Conservation (phyloP, 2,113 vertebrate genomes). For the Choloepus hoffmanni region DNA sequence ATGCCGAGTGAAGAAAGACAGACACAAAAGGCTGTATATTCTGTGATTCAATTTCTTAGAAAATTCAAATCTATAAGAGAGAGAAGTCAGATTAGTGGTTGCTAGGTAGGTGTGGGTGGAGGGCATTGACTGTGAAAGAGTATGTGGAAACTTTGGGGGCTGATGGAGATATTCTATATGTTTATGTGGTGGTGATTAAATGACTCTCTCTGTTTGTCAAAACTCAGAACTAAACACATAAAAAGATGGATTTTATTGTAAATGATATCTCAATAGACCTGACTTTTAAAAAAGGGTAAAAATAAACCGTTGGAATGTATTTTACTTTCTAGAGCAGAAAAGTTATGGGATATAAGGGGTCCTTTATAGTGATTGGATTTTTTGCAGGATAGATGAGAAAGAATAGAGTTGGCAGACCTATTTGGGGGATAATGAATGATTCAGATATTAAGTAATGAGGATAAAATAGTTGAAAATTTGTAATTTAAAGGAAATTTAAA, state of each 20-base stretch:
- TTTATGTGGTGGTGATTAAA: not conserved
- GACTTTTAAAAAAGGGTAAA: not conserved
- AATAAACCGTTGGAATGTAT: not conserved
- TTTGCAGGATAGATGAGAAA: not conserved
- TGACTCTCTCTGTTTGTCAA: not conserved
- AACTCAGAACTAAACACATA: not conserved
- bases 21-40: not conserved
- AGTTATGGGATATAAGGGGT: not conserved
- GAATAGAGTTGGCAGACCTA: not conserved
- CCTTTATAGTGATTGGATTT: not conserved
- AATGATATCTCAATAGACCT: not conserved
- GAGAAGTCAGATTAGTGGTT: constrained; percentile 22
- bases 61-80: not conserved
- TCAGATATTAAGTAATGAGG: not conserved
- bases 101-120: not conserved
- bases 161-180: not conserved
- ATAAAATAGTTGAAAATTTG: constrained; percentile 31
- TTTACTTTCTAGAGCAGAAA: not conserved
- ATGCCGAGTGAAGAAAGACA: not conserved
- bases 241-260: too few species aligned
- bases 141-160: not conserved
- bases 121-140: not conserved
- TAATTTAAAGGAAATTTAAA: constrained; percentile 17
- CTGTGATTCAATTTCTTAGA: not conserved
- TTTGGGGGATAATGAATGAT: not conserved